Conservation (phyloP, 2,888 invertebrate genomes). For the Bombyx huttoni region DNA sequence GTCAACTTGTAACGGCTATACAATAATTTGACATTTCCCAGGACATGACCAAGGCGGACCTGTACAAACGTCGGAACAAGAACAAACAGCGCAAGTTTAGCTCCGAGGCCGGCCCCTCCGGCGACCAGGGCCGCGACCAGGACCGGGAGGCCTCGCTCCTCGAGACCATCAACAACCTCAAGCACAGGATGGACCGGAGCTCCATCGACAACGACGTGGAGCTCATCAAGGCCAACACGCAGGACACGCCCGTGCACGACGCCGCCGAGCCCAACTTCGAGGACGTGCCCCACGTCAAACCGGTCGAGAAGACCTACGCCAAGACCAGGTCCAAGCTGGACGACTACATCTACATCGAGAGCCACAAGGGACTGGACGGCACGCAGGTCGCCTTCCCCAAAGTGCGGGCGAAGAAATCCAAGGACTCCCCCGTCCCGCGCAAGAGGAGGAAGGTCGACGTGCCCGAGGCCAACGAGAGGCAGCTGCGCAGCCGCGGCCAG, state of each 20-base stretch:
- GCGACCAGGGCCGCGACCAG: constrained; percentile 26
- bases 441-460: constrained; percentile 53
- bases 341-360: constrained; percentile 57
- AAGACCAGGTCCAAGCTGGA: constrained; percentile 54
- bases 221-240: constrained; percentile 50
- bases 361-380: constrained; percentile 46
- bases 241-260: constrained; percentile 33
- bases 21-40: constrained; percentile 11
- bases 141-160: constrained; percentile 28
- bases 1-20: no score
- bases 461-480: not conserved
- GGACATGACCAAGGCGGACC: constrained; percentile 66
- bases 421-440: constrained; percentile 41
- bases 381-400: constrained; percentile 50
- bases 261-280: constrained; percentile 31
- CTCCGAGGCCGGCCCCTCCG: constrained; percentile 34
- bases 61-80: constrained; percentile 59
- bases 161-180: constrained; percentile 43
- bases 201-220: constrained; percentile 59
- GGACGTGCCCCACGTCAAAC: constrained; percentile 48
- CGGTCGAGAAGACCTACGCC: constrained; percentile 54
- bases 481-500: not conserved
- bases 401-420: constrained; percentile 31
- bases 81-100: constrained; percentile 45
- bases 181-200: constrained; percentile 43